Evolutionary conservation across 1,140 invertebrate species (phyloP).

Genomic region (Drosophila cardini): DNA sequence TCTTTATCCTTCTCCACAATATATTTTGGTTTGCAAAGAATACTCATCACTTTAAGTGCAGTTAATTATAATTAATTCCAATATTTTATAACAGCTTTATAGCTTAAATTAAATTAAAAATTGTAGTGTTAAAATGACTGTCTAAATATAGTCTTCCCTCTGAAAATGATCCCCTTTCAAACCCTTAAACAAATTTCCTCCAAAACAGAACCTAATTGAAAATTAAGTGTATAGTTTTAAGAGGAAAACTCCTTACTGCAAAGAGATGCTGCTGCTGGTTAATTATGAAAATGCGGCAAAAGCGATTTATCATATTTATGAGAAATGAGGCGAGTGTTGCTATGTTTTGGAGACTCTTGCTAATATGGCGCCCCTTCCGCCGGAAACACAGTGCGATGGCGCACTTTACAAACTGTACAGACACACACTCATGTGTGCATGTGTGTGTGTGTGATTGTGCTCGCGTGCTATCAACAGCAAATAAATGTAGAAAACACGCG

Average conservation of each 20-base stretch:
- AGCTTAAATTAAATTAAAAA: too few relatives aligned
- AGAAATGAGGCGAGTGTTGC: conserved; percentile 11
- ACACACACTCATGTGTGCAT: conserved; percentile 7
- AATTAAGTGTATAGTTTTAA: conserved; percentile 15
- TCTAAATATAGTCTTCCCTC: background rate
- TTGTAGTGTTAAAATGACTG: too few relatives aligned
- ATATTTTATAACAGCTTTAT: too few relatives aligned
- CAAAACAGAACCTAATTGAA: conserved; percentile 37
- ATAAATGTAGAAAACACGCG: conserved; percentile 71
- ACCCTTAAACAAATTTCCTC: background rate
- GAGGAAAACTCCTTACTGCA: background rate
- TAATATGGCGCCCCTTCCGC: conserved; percentile 26
- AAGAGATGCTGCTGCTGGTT: conserved; percentile 17
- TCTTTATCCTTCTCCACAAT: too few relatives aligned
- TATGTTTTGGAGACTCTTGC: background rate
- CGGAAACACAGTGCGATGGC: conserved; percentile 28
- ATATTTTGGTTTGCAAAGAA: too few relatives aligned
- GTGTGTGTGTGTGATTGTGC: conserved; percentile 4
- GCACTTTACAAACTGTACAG: conserved; percentile 32
- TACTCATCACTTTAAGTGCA: too few relatives aligned
- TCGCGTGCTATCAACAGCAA: conserved; percentile 39
- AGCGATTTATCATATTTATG: conserved; percentile 42
- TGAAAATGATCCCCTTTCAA: background rate
- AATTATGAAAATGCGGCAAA: conserved; percentile 42
- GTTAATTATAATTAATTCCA: too few relatives aligned